Evolutionary conservation across 1,140 invertebrate genomes (phyloP).

Genomic region (Trachelipus rathkii): DNA sequence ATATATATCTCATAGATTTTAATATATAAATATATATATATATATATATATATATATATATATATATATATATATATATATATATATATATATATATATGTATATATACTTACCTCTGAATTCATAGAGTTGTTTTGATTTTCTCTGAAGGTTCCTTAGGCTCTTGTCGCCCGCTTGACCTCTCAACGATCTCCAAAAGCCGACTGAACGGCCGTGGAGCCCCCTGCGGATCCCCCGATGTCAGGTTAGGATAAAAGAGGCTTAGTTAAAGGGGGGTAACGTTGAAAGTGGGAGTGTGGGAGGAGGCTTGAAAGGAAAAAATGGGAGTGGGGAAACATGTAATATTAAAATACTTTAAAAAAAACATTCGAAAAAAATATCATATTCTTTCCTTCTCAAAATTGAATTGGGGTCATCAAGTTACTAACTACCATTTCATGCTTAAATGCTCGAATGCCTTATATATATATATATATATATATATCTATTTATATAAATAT

Average conservation of each 20-base stretch:
- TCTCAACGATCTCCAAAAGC: constrained; percentile 21
- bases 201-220: constrained; percentile 18
- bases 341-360: constrained; percentile 4
- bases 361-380: too few species aligned
- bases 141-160: neutral
- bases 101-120: neutral
- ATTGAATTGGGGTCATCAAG: too few species aligned
- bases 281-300: constrained; percentile 14
- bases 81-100: neutral
- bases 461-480: too few species aligned
- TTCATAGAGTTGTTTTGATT: neutral
- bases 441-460: too few species aligned
- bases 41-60: neutral
- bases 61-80: constrained; percentile 11
- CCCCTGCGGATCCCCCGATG: neutral
- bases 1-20: too few species aligned
- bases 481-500: too few species aligned
- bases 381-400: too few species aligned
- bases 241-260: constrained; percentile 9
- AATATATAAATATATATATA: neutral
- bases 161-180: neutral
- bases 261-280: neutral
- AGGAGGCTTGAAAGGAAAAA: constrained; percentile 28
- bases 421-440: too few species aligned
- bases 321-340: constrained; percentile 17